Evolutionary conservation across 2,797 vertebrate genomes (phyloP).

Genomic region (Prunella strophiata): DNA sequence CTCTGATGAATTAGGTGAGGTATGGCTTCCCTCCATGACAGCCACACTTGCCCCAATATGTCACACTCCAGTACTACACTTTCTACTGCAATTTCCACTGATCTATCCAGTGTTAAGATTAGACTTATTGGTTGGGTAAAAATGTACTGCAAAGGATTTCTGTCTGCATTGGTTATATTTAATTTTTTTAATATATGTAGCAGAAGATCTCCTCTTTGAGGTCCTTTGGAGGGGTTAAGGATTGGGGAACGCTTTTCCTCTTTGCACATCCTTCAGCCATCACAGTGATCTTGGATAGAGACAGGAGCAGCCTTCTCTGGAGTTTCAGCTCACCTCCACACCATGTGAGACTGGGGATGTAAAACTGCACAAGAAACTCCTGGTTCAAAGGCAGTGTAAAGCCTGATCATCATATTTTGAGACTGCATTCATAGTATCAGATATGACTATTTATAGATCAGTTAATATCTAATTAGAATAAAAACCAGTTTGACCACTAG

Average conservation of each 20-base stretch:
- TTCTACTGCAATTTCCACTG: neutral
- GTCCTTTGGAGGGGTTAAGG: neutral
- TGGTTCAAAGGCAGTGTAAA: neutral
- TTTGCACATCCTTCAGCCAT: neutral
- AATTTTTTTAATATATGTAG: neutral
- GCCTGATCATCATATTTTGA: neutral
- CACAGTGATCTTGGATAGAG: neutral
- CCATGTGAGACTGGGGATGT: neutral
- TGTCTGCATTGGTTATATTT: neutral
- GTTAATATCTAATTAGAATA: neutral
- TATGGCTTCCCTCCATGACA: neutral
- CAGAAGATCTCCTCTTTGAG: neutral
- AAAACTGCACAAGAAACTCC: neutral
- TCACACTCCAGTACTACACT: neutral
- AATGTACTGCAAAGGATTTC: neutral
- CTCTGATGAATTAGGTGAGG: neutral
- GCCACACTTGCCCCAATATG: neutral
- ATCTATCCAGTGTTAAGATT: neutral
- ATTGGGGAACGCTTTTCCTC: neutral
- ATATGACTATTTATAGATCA: neutral
- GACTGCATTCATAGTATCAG: neutral
- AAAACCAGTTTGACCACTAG: neutral
- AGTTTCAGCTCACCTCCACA: neutral
- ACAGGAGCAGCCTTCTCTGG: neutral
- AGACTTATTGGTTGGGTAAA: rapidly evolving